phyloP scores from a whole-genome alignment of 1,140 invertebrate species.

The Solenopsis fugax region DNA sequence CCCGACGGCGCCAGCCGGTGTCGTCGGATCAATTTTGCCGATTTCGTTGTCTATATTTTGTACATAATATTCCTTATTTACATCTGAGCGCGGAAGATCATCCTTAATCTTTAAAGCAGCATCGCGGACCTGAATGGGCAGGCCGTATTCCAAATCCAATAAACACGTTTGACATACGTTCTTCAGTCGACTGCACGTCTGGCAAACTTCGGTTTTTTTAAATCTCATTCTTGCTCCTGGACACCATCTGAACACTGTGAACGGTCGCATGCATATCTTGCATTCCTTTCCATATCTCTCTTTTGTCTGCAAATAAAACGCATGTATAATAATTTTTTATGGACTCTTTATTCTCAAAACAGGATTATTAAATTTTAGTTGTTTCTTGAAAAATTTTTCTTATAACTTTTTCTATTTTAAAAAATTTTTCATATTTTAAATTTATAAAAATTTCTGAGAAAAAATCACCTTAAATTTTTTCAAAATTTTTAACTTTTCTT shows the following conservation, averaged over 20 bases:
- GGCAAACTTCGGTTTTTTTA: conserved; percentile 99
- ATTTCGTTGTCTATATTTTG: conserved; percentile 97
- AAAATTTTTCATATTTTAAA: too few relatives aligned
- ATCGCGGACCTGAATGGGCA: conserved; percentile 98
- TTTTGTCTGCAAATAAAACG: conserved; percentile 92
- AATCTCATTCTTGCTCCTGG: conserved; percentile 99
- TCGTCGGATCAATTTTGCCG: conserved; percentile 88
- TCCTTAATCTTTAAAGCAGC: conserved; percentile 97
- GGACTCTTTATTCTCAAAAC: neutral
- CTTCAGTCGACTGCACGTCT: conserved; percentile 99
- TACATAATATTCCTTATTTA: conserved; percentile 99
- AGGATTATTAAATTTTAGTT: too few relatives aligned
- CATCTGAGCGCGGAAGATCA: conserved; percentile 98
- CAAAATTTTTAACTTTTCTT: too few relatives aligned
- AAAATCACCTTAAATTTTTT: too few relatives aligned
- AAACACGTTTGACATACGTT: conserved; percentile 99
- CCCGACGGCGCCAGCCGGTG: conserved; percentile 89
- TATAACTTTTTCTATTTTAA: too few relatives aligned
- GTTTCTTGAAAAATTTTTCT: too few relatives aligned
- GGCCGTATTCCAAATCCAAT: conserved; percentile 98
- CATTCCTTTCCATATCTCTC: conserved; percentile 99
- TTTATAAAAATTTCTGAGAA: too few relatives aligned
- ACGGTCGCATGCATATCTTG: conserved; percentile 99
- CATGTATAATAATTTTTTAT: neutral
- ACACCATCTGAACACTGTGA: conserved; percentile 99